Conservation (phyloP, 2,113 vertebrate genomes). For the Nyctibius bracteatus region DNA sequence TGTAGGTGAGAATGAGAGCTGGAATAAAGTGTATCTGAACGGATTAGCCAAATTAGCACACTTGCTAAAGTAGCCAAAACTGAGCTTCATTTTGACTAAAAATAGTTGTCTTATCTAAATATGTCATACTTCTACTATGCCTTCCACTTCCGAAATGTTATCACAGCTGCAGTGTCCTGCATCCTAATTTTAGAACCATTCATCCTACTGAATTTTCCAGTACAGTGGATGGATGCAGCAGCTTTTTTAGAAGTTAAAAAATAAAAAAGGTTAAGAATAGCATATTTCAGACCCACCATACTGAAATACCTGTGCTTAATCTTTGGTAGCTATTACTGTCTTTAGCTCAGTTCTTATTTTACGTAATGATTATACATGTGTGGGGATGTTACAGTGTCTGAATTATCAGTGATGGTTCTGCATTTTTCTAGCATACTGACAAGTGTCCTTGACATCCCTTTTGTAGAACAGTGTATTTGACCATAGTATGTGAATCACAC, state of each 20-base stretch:
- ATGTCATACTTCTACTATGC: slow-evolving; percentile 34
- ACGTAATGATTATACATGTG: neutral
- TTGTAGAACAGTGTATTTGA: neutral
- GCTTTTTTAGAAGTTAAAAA: neutral
- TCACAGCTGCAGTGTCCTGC: slow-evolving; percentile 44
- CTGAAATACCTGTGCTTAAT: neutral
- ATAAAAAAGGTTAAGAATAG: neutral
- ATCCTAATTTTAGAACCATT: slow-evolving; percentile 57
- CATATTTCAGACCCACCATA: neutral
- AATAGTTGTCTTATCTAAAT: slow-evolving; percentile 59
- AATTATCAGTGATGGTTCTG: neutral
- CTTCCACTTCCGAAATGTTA: slow-evolving; percentile 53
- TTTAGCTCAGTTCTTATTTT: neutral
- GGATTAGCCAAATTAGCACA: neutral
- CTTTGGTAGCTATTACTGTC: neutral
- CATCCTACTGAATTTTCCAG: slow-evolving; percentile 42
- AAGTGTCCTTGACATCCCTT: neutral
- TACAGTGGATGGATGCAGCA: neutral
- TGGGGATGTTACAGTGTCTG: neutral
- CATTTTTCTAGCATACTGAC: neutral
- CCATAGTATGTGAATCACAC: neutral
- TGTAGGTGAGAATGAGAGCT: neutral
- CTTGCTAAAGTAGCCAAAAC: slow-evolving; percentile 22
- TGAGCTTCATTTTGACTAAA: slow-evolving; percentile 11
- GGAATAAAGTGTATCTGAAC: neutral